Evolutionary conservation across 1,140 invertebrate genomes (phyloP), one percentile per base, ranked within the genome.

Genomic region (Trypoxylus dichotomus): DNA sequence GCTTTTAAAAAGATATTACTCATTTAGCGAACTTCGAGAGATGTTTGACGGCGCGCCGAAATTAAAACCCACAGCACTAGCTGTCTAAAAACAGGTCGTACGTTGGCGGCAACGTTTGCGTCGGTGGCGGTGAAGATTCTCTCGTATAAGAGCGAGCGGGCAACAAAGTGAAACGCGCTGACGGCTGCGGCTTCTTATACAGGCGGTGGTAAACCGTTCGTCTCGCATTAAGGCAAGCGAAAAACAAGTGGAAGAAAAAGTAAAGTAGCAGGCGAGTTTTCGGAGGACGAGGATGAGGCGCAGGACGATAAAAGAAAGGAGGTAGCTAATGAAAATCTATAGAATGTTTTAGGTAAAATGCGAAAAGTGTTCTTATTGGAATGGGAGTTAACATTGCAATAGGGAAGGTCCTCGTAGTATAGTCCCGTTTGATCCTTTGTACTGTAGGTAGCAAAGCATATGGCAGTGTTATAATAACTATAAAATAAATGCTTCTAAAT

Each of bases 1-100:
- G 75, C 47, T 76, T 79, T 79, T 79, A 71, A 79, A 79, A 79
- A 79, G 78, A 79, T 79, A 79, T 79, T 79, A 79, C 76, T 79
- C 78, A 79, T 76, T 79, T 76, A 72, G 68, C 32, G 32, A 68
- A 68, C 24, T 68, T 68, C 60, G 60, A 68, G 19, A 68, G 60
- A 68, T 29, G 60, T 68, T 68, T 68, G 60, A 68, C 15, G 60
- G 60, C 27, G 27, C 7, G 60, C 13, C 21, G 60, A 68, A 68
- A 68, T 29, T 25, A 68, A 68, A 27, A 68, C 47, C 27, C 60
- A 24, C 19, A 68, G 47, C n/a, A 19, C 15, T 54, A 54, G 1
- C 47, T 54, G 19, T 54, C 19, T 54, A 54, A 54, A 54, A 54
- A 54, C 47, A 15, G 32, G 15, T 54, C 19, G 47, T 19, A n/a